Conservation (phyloP, 2,113 vertebrate species). For the Heterocephalus glaber region DNA sequence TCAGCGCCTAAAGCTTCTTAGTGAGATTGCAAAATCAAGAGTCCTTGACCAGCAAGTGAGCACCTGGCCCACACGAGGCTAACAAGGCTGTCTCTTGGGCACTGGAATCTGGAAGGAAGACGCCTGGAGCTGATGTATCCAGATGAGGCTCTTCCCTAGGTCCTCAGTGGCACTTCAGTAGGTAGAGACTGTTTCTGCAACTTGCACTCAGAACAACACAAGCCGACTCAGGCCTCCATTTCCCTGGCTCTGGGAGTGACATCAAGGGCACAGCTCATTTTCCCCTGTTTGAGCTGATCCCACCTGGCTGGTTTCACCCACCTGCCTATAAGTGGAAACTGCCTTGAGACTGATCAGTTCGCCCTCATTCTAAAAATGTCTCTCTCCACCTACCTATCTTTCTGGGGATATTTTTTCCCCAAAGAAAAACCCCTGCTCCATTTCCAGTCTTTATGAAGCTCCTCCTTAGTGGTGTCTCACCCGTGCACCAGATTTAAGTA, state of each 20-base stretch:
- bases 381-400: not conserved
- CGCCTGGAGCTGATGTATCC: not conserved
- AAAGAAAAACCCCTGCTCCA: not conserved
- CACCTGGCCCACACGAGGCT: rapidly evolving
- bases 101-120: not conserved
- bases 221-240: not conserved
- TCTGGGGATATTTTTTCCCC: not conserved
- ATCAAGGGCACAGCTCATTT: rapidly evolving
- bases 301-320: too few species aligned
- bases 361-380: not conserved
- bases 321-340: too few species aligned
- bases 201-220: rapidly evolving
- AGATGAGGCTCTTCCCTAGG: not conserved
- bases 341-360: not conserved
- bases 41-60: not conserved
- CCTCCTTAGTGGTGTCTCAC: not conserved
- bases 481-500: not conserved
- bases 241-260: not conserved
- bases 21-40: not conserved
- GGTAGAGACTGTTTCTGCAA: not conserved
- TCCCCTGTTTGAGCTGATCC: rapidly evolving
- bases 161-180: not conserved
- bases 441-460: not conserved
- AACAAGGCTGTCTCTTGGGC: not conserved
- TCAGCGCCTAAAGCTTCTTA: rapidly evolving